Evolutionary conservation across 1,140 invertebrate species (phyloP).

Genomic region (Calephelis nemesis): DNA sequence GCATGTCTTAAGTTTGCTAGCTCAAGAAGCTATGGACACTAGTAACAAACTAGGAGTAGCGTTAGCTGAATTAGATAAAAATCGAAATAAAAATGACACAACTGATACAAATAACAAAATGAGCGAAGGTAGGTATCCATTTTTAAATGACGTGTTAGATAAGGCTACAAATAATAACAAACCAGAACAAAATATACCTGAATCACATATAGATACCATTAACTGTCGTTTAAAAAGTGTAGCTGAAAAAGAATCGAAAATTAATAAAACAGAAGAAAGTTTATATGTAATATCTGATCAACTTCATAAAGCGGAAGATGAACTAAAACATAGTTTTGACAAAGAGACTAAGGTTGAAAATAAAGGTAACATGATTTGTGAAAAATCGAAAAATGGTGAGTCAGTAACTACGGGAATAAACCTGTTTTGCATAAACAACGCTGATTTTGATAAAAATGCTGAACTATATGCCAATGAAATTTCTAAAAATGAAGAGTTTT

Average conservation of each 20-base stretch:
- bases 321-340: constrained; percentile 71
- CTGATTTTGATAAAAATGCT: neutral
- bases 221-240: neutral
- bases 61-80: constrained; percentile 74
- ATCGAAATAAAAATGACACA: constrained; percentile 61
- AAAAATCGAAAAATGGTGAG: neutral
- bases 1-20: constrained; percentile 80
- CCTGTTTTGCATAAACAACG: neutral
- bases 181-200: constrained; percentile 25
- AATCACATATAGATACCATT: constrained; percentile 4
- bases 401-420: neutral
- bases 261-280: constrained; percentile 73
- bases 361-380: neutral
- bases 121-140: constrained; percentile 57
- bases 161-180: constrained; percentile 40
- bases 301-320: constrained; percentile 72
- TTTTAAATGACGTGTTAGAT: constrained; percentile 59
- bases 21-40: constrained; percentile 80
- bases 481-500: constrained; percentile 37
- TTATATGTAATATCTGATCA: constrained; percentile 74
- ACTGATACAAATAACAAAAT: constrained; percentile 59
- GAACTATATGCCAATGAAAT: neutral
- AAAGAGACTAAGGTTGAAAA: constrained; percentile 56
- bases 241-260: constrained; percentile 44
- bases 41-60: constrained; percentile 75